Percentiles rank a stretch among this genome's conserved stretches.
Conservation (phyloP, 2,113 vertebrate species). For the Euleptes europaea region DNA sequence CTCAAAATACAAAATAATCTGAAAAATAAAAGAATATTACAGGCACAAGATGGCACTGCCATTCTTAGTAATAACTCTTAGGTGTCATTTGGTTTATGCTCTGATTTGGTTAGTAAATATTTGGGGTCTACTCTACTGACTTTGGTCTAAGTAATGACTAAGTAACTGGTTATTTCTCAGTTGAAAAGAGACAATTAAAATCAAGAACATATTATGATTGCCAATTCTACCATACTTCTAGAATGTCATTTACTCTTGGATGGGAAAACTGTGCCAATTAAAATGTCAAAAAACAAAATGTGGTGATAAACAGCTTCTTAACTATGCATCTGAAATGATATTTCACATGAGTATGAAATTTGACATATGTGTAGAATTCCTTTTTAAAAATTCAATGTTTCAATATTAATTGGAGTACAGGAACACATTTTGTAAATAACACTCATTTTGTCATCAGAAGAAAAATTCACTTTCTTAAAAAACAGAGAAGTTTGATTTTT, state of each 20-base stretch:
- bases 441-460: not conserved
- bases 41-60: constrained; percentile 66
- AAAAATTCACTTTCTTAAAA: not conserved
- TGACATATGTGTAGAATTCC: not conserved
- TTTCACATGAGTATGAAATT: not conserved
- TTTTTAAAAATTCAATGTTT: not conserved
- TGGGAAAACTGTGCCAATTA: not conserved
- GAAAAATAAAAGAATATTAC: not conserved
- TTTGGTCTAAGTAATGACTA: not conserved
- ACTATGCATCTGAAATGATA: not conserved
- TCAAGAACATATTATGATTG: not conserved
- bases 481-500: not conserved
- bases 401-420: not conserved
- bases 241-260: not conserved
- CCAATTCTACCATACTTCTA: not conserved
- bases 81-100: not conserved
- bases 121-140: not conserved
- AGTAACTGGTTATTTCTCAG: not conserved
- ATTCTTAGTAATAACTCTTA: constrained; percentile 43
- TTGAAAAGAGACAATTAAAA: not conserved
- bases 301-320: not conserved
- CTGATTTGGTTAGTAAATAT: not conserved
- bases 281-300: not conserved
- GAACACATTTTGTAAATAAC: not conserved
- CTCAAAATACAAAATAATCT: not conserved